Percentiles rank a stretch among this genome's conserved stretches.
phyloP scores from a whole-genome alignment of 2,888 invertebrate species.

The Sclerodermus sp. region DNA sequence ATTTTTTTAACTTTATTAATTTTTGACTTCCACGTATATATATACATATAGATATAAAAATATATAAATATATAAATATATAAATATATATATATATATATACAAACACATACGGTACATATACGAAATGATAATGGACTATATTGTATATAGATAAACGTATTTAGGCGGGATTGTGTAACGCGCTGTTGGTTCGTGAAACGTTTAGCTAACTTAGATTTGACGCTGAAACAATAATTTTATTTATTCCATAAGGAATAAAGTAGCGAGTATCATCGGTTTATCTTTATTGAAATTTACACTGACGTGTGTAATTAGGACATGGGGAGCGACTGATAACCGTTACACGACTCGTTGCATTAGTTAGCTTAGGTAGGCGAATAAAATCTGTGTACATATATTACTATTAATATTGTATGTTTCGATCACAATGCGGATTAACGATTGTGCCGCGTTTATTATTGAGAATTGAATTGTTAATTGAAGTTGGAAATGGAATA shows the following conservation, averaged over 20 bases:
- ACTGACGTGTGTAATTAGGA: background rate
- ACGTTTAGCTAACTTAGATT: background rate
- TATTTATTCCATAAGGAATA: background rate
- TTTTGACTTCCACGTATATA: conserved; percentile 37
- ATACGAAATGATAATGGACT: conserved; percentile 18
- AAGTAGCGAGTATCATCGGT: background rate
- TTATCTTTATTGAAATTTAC: background rate
- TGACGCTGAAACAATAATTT: no score
- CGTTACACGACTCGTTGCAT: conserved; percentile 26
- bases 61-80: conserved; percentile 15
- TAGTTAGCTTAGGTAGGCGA: conserved; percentile 36
- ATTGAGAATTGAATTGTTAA: conserved; percentile 35
- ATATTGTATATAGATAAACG: conserved; percentile 19
- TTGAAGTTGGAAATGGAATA: conserved; percentile 30
- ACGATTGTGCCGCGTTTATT: conserved; percentile 30
- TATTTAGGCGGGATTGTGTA: conserved; percentile 21
- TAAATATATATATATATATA: conserved; percentile 5
- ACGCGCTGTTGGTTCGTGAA: background rate
- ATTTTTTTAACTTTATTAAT: conserved; percentile 47
- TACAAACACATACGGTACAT: conserved; percentile 21
- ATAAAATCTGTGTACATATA: conserved; percentile 36
- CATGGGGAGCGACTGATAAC: conserved; percentile 4
- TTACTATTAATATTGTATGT: conserved; percentile 19
- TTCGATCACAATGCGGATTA: conserved; percentile 24
- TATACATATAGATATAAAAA: conserved; percentile 20